These are phyloP conservation scores for Zelleria hepariella DNA, from an alignment of 2,888 invertebrate species.

Conservation along the genomic window DNA sequence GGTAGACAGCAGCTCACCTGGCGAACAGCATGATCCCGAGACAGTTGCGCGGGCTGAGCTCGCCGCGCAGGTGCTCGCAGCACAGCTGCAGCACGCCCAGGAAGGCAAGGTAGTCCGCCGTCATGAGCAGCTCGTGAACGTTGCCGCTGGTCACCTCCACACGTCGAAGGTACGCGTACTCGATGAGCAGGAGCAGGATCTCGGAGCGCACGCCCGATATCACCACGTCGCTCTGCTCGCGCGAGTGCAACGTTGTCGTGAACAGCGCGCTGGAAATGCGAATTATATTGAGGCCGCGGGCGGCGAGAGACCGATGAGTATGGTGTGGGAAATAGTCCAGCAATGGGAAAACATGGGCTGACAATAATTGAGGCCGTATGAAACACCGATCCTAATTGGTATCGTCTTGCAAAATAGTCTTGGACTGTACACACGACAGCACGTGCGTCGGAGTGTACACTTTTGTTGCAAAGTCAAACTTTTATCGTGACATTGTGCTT, in stretches of 20 bases:
- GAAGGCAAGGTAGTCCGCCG: constrained; percentile 91
- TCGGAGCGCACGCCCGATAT: constrained; percentile 84
- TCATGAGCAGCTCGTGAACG: constrained; percentile 84
- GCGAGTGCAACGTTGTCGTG: constrained; percentile 82
- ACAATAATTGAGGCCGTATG: too few species aligned
- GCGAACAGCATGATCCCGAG: constrained; percentile 90
- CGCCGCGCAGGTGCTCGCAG: constrained; percentile 79
- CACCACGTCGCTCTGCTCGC: constrained; percentile 77
- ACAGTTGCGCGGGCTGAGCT: constrained; percentile 83
- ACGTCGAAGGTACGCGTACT: constrained; percentile 88
- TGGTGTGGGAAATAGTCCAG: too few species aligned
- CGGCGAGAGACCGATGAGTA: too few species aligned
- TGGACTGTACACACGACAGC: too few species aligned
- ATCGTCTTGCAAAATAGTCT: too few species aligned
- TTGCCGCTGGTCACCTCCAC: constrained; percentile 83
- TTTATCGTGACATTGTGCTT: too few species aligned
- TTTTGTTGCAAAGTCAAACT: too few species aligned
- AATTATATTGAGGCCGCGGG: too few species aligned
- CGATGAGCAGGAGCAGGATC: constrained; percentile 83
- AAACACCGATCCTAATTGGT: too few species aligned
- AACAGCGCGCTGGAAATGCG: constrained; percentile 80
- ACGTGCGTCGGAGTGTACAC: too few species aligned
- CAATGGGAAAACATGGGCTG: too few species aligned
- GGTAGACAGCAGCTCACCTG: constrained; percentile 52
- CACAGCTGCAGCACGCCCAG: constrained; percentile 86